Conservation (phyloP, 53 echinoderm and acorn worm species). For the Echinarachnius parma region DNA sequence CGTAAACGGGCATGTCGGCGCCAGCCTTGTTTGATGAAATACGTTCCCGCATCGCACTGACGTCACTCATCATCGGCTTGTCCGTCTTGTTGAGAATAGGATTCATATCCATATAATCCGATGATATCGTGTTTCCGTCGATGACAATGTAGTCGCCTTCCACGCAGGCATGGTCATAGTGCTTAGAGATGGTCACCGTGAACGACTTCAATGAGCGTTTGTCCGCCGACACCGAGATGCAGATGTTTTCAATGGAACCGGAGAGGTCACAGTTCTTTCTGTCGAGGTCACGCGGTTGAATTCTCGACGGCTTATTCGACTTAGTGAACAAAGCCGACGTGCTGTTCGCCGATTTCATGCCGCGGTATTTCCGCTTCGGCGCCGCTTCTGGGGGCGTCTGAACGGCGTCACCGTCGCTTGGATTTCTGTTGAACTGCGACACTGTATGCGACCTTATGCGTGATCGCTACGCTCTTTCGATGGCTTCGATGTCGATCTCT, state of each 20-base stretch:
- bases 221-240: constrained; percentile 7
- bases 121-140: background rate
- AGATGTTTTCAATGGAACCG: constrained; percentile 31
- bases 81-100: too few relatives aligned
- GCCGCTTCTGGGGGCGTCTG: too few relatives aligned
- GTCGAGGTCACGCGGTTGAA: background rate
- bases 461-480: background rate
- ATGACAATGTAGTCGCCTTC: background rate
- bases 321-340: constrained; percentile 8
- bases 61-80: too few relatives aligned
- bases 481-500: constrained; percentile 9
- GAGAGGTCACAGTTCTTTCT: constrained; percentile 28
- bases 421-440: too few relatives aligned
- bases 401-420: too few relatives aligned
- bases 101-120: constrained; percentile 41
- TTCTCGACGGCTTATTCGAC: constrained; percentile 12
- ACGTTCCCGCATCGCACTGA: too few relatives aligned
- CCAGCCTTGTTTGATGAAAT: too few relatives aligned
- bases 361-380: constrained; percentile 3
- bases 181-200: constrained; percentile 11
- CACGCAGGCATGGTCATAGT: constrained; percentile 26
- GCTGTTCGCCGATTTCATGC: constrained; percentile 36
- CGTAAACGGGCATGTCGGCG: too few relatives aligned
- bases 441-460: constrained; percentile 29
- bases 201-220: constrained; percentile 15